These are phyloP conservation scores for Rhabdomys pumilio DNA, from an alignment of 2,797 vertebrate genomes.

Conservation along the genomic window DNA sequence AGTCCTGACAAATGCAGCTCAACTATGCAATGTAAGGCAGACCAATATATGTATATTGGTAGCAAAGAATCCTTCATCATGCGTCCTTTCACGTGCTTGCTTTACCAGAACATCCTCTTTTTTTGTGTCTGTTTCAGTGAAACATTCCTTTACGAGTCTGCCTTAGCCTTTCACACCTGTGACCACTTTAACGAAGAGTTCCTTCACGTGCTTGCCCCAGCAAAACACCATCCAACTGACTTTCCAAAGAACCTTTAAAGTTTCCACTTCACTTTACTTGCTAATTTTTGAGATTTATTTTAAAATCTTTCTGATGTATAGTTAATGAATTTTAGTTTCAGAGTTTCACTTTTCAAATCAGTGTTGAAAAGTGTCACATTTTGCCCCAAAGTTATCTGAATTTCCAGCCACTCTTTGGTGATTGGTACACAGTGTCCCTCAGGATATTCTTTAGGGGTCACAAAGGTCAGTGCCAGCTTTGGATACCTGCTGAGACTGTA, in stretches of 20 bases:
- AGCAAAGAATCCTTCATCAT: background rate
- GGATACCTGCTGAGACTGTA: background rate
- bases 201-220: background rate
- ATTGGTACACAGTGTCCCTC: background rate
- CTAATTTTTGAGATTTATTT: constrained; percentile 11
- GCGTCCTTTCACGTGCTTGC: background rate
- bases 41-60: background rate
- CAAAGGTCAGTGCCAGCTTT: background rate
- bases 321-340: background rate
- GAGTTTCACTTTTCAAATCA: background rate
- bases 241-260: background rate
- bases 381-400: background rate
- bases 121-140: background rate
- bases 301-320: background rate
- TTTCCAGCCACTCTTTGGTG: background rate
- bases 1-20: too few relatives aligned
- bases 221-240: background rate
- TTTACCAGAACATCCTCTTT: background rate
- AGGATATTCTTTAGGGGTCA: background rate
- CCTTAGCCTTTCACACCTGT: too few relatives aligned
- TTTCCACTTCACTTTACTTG: background rate
- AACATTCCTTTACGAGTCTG: too few relatives aligned
- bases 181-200: background rate
- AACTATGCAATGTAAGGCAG: background rate
- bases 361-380: background rate